Evolutionary conservation across 1,140 invertebrate species (phyloP), one percentile per base, ranked within the genome.

Genomic region (Chelonus insularis): DNA sequence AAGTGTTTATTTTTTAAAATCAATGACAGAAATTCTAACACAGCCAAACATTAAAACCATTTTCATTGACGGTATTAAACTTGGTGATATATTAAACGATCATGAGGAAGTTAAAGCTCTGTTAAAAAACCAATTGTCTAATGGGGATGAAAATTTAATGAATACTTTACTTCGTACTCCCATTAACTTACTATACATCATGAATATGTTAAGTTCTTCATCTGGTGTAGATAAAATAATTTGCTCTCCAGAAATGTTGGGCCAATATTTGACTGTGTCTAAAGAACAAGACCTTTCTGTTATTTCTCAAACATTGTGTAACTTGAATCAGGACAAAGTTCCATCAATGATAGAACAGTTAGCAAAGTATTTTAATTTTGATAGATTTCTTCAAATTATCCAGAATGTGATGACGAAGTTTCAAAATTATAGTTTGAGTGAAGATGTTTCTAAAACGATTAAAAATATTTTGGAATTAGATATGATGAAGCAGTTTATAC

Each of bases 11-110:
- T 79, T 88, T 18, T 69, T 88, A 11, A 82, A 82, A 47, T 85
- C 86, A 0, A 76, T 88, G 60, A 82, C 85, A 1, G 79, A 84
- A 25, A 78, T 86, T 45, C 82, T 85, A 1, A 87, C 86, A n/a
- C 80, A 83, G 60, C 83, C 84, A 8, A 75, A 84, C 55, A 82
- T 88, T 39, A 80, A 86, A 47, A 72, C 83, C 60, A 80, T 88
- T 60, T 82, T 83, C 37, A 78, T 78, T 66, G 76, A 80, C 41
- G 84, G 84, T 14, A 76, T 86, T 20, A 74, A 66, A 55, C 72
- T 86, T 12, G 72, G 75, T 12, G 83, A 85, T 63, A 65, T 86
- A 51, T 86, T 86, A 67, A 78, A 73, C 23, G 82, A 83, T 62
- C 81, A 83, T 29, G 71, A 75, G 6, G 66, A 75, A 51, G 78